Conservation (phyloP, 1,140 invertebrate species). For the Drosophila parabipectinata region DNA sequence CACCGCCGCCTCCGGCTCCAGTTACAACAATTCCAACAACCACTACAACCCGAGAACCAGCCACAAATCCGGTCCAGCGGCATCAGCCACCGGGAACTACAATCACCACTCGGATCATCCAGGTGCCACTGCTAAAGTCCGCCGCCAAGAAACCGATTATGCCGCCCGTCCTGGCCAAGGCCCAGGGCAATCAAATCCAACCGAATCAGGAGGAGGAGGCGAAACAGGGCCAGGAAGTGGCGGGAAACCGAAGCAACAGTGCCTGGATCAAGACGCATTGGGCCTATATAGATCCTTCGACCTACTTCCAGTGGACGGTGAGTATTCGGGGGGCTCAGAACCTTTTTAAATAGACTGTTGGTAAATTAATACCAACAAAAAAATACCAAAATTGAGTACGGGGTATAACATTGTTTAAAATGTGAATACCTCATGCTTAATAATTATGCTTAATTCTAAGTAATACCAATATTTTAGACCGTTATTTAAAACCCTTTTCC, state of each 20-base stretch:
- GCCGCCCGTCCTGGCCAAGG: constrained; percentile 78
- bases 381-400: background rate
- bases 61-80: constrained; percentile 12
- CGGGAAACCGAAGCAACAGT: constrained; percentile 53
- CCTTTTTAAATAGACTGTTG: too few species aligned
- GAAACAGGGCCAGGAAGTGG: constrained; percentile 9
- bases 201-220: constrained; percentile 15
- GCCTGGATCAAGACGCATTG: constrained; percentile 84
- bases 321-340: constrained; percentile 52
- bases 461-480: constrained; percentile 5
- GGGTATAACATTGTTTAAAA: background rate
- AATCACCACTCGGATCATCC: constrained; percentile 78
- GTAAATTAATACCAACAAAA: too few species aligned
- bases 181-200: constrained; percentile 44
- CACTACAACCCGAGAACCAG: constrained; percentile 18
- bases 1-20: background rate
- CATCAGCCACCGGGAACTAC: constrained; percentile 34
- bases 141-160: constrained; percentile 80
- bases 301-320: constrained; percentile 88
- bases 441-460: background rate
- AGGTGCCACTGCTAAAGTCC: constrained; percentile 77
- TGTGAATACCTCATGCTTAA: background rate
- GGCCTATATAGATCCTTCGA: constrained; percentile 87
- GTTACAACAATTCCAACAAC: constrained; percentile 5
- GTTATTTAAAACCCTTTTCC: background rate